Percentiles rank a stretch among this genome's conserved stretches.
phyloP scores from a whole-genome alignment of 1,140 invertebrate species.

The Drosophila lacteicornis region DNA sequence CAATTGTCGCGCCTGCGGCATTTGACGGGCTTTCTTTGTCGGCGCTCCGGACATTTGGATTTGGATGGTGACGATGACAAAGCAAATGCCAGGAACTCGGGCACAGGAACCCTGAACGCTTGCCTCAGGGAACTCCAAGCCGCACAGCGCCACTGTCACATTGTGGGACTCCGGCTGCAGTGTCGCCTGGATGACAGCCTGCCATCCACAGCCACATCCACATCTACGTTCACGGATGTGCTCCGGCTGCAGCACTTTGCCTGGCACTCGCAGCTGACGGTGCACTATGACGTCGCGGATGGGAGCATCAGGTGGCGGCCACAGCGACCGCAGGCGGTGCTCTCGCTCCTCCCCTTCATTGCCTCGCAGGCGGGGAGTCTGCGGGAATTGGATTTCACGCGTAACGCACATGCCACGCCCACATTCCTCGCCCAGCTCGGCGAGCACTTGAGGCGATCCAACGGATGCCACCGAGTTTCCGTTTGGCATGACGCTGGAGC shows the following conservation, averaged over 20 bases:
- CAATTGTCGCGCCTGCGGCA: conserved; percentile 53
- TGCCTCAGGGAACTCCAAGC: conserved; percentile 8
- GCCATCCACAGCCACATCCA: conserved; percentile 33
- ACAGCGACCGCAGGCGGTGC: conserved; percentile 63
- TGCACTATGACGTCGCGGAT: conserved; percentile 64
- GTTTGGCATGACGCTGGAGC: conserved; percentile 48
- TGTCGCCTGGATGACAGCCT: conserved; percentile 64
- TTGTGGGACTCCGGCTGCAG: conserved; percentile 69
- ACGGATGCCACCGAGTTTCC: conserved; percentile 15
- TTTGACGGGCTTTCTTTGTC: conserved; percentile 66
- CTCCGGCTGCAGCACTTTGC: conserved; percentile 56
- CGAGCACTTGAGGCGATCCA: conserved; percentile 32
- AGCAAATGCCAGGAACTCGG: conserved; percentile 39
- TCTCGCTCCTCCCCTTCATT: conserved; percentile 55
- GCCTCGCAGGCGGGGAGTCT: conserved; percentile 53
- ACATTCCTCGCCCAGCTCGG: conserved; percentile 60
- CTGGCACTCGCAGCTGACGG: conserved; percentile 68
- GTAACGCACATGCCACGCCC: conserved; percentile 70
- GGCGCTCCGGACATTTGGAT: conserved; percentile 14
- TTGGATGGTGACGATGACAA: conserved; percentile 34
- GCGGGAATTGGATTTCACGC: conserved; percentile 73
- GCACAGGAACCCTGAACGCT: conserved; percentile 24
- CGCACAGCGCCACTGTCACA: conserved; percentile 33
- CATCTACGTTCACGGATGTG: neutral
- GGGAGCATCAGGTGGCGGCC: conserved; percentile 75